These are phyloP conservation scores for Champsocephalus esox DNA, from an alignment of 2,797 vertebrate genomes.

Conservation along the genomic window DNA sequence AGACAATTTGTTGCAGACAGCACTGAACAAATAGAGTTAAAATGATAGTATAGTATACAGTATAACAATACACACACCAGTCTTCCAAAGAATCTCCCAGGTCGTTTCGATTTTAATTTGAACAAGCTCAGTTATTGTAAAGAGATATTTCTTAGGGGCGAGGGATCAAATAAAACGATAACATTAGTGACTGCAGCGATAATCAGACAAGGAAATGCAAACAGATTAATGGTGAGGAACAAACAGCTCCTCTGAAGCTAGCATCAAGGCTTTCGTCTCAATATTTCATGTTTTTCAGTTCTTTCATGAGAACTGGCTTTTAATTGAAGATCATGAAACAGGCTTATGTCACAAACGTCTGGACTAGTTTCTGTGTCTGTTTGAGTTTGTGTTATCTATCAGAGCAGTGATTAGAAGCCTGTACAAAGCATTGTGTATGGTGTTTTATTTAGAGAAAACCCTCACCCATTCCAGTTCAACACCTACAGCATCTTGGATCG, in stretches of 20 bases:
- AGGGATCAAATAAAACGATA: not conserved
- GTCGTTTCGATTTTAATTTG: too few species aligned
- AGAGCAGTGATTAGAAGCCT: constrained; percentile 25
- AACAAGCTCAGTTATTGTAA: too few species aligned
- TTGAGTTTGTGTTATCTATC: not conserved
- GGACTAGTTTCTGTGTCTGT: not conserved
- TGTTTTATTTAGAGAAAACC: constrained; percentile 32
- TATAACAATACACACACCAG: not conserved
- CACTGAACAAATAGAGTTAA: not conserved
- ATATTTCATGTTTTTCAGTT: not conserved
- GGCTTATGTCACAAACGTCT: not conserved
- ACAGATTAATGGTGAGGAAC: constrained; percentile 12
- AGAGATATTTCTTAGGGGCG: not conserved
- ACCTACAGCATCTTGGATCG: constrained; percentile 45
- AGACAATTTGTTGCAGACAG: not conserved
- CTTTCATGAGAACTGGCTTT: not conserved
- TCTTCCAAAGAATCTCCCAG: not conserved
- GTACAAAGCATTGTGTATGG: constrained; percentile 5
- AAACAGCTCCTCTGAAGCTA: constrained; percentile 7
- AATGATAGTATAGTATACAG: too few species aligned
- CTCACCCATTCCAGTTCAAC: constrained; percentile 27
- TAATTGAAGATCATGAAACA: not conserved
- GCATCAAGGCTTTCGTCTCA: not conserved
- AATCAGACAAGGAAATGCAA: constrained; percentile 45
- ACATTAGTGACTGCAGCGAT: not conserved